Evolutionary conservation across 2,113 vertebrate species (phyloP).

Genomic region (Chlamydotis undulata): DNA sequence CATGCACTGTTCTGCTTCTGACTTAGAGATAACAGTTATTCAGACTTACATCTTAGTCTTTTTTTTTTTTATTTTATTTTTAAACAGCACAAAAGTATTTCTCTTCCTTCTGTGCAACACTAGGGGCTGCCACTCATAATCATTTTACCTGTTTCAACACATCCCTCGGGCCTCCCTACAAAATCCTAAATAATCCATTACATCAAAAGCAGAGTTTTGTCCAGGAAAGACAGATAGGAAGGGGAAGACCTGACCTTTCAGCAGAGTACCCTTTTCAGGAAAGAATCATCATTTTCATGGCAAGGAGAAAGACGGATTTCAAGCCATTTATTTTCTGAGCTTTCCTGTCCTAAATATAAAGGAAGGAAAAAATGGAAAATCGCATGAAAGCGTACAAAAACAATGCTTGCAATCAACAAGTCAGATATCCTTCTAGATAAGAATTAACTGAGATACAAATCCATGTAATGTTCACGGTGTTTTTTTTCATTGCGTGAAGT

Average conservation of each 20-base stretch:
- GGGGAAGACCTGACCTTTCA: constrained; percentile 24
- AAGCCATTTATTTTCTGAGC: constrained; percentile 13
- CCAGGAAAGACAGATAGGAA: constrained; percentile 37
- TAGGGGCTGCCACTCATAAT: not conserved
- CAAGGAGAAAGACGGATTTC: not conserved
- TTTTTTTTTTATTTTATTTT: not conserved
- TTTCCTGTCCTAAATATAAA: not conserved
- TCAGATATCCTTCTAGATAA: not conserved
- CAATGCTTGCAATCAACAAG: not conserved
- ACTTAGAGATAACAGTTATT: constrained; percentile 2
- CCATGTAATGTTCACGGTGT: not conserved
- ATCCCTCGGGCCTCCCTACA: constrained; percentile 10
- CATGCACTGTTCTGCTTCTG: not conserved
- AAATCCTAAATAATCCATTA: constrained; percentile 61
- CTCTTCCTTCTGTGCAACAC: not conserved
- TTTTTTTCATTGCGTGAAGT: not conserved
- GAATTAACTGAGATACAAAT: not conserved
- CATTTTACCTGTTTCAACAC: not conserved
- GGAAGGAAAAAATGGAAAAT: not conserved
- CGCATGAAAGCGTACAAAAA: not conserved
- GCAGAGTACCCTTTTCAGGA: constrained; percentile 19
- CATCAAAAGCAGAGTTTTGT: constrained; percentile 18
- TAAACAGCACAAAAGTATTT: constrained; percentile 1
- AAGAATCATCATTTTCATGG: not conserved
- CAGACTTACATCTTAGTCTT: not conserved